Conservation (phyloP, 2,113 vertebrate genomes). For the Lucifuga dentata region DNA sequence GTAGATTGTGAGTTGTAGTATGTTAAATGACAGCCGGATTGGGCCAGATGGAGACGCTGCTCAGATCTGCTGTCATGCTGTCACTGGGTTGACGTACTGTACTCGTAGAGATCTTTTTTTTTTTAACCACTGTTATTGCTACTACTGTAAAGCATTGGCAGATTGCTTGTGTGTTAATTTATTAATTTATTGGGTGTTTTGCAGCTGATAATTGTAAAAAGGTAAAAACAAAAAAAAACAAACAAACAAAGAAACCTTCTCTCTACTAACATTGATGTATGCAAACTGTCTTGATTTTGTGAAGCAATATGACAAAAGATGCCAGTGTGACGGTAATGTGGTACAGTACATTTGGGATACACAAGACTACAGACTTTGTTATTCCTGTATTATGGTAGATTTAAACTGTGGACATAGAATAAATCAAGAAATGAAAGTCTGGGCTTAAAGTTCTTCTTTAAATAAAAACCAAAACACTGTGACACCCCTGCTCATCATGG, state of each 20-base stretch:
- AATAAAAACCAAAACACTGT: slow-evolving; percentile 3
- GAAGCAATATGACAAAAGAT: slow-evolving; percentile 81
- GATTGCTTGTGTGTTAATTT: slow-evolving; percentile 96
- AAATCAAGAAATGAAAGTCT: slow-evolving; percentile 75
- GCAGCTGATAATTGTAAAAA: slow-evolving; percentile 76
- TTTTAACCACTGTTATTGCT: slow-evolving; percentile 80
- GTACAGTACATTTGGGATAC: slow-evolving; percentile 82
- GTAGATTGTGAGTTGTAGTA: slow-evolving; percentile 74
- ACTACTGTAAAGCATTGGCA: slow-evolving; percentile 88
- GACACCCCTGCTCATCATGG: not conserved
- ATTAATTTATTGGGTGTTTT: slow-evolving; percentile 97
- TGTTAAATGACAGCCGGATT: slow-evolving; percentile 64
- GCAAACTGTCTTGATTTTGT: slow-evolving; percentile 80
- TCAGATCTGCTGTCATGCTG: slow-evolving; percentile 64
- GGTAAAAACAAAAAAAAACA: slow-evolving; percentile 44
- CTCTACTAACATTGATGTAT: slow-evolving; percentile 84
- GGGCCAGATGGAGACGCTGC: slow-evolving; percentile 52
- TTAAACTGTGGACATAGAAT: slow-evolving; percentile 79
- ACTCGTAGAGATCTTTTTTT: slow-evolving; percentile 68
- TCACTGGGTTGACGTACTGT: slow-evolving; percentile 74
- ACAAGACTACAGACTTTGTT: slow-evolving; percentile 66
- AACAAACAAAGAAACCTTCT: slow-evolving; percentile 58
- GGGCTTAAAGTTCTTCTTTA: slow-evolving; percentile 25
- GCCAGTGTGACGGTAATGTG: slow-evolving; percentile 79
- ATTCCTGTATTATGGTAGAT: slow-evolving; percentile 79